Evolutionary conservation across 2,888 invertebrate species (phyloP).

Genomic region (Stenodema calcarata): DNA sequence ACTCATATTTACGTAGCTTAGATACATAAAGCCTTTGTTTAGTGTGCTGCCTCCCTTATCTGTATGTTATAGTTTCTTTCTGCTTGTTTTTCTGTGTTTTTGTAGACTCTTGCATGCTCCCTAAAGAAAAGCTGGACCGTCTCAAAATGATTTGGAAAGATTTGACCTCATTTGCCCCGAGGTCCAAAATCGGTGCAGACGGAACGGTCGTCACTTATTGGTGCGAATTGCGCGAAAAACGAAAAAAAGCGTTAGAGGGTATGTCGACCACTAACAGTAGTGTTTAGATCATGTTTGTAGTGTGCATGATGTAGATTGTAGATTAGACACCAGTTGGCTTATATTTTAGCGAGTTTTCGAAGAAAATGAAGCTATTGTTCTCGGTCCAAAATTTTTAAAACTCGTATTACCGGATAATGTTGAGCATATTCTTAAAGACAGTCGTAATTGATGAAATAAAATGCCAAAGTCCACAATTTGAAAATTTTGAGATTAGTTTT

Average conservation of each 20-base stretch:
- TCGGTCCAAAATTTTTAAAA: no score
- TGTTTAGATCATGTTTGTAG: background rate
- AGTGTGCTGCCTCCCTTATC: background rate
- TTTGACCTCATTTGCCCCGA: constrained; percentile 53
- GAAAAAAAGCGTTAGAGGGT: constrained; percentile 42
- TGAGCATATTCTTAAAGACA: no score
- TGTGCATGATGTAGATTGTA: constrained; percentile 1
- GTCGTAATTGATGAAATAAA: no score
- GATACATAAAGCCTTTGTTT: background rate
- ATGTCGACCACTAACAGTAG: constrained; percentile 8
- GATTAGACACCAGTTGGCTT: no score
- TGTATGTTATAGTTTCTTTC: constrained; percentile 1
- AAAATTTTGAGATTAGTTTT: no score
- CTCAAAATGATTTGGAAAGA: constrained; percentile 51
- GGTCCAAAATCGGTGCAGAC: constrained; percentile 74
- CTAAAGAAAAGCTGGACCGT: constrained; percentile 42
- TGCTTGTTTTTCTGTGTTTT: constrained; percentile 44
- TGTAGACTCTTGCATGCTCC: constrained; percentile 55
- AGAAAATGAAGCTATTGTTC: no score
- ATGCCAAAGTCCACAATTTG: no score
- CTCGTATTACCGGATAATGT: no score
- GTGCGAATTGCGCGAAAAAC: constrained; percentile 73
- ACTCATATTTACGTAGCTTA: background rate
- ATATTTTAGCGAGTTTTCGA: no score
- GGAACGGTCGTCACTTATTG: constrained; percentile 86